Evolutionary conservation across 2,888 invertebrate genomes (phyloP).

Genomic region (Cryptocephalus moraei): DNA sequence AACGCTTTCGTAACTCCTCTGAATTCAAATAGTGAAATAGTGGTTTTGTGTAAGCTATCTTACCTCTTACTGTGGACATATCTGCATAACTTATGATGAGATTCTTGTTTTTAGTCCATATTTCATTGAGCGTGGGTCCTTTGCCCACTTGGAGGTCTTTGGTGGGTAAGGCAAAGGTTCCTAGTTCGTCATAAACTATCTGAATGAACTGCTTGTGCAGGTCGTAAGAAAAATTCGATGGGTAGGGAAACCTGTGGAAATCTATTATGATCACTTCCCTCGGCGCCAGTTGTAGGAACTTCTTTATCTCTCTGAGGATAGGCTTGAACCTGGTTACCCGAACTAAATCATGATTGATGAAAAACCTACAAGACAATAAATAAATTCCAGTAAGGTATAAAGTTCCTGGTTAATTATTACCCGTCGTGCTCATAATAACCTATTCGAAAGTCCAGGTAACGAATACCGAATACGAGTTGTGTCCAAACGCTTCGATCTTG

Average conservation of each 20-base stretch:
- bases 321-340: slow-evolving; percentile 56
- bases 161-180: slow-evolving; percentile 42
- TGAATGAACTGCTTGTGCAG: slow-evolving; percentile 43
- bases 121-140: slow-evolving; percentile 47
- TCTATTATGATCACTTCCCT: slow-evolving; percentile 69
- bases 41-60: slow-evolving; percentile 28
- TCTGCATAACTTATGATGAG: slow-evolving; percentile 51
- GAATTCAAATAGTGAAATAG: slow-evolving; percentile 6
- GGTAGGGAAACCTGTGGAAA: slow-evolving; percentile 67
- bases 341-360: slow-evolving; percentile 64
- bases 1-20: no score
- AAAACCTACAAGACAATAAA: slow-evolving; percentile 45
- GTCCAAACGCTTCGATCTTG: slow-evolving; percentile 76
- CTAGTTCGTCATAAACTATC: slow-evolving; percentile 43
- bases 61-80: slow-evolving; percentile 39
- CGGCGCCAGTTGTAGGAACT: slow-evolving; percentile 55
- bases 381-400: neutral
- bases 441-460: slow-evolving; percentile 72
- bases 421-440: slow-evolving; percentile 48
- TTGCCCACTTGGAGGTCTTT: slow-evolving; percentile 35
- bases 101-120: slow-evolving; percentile 45
- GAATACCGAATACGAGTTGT: slow-evolving; percentile 74
- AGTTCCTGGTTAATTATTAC: slow-evolving; percentile 12
- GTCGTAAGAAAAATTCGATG: slow-evolving; percentile 25
- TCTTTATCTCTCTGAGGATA: slow-evolving; percentile 56